Evolutionary conservation across 1,140 invertebrate genomes (phyloP).

Genomic region (Fopius arisanus): DNA sequence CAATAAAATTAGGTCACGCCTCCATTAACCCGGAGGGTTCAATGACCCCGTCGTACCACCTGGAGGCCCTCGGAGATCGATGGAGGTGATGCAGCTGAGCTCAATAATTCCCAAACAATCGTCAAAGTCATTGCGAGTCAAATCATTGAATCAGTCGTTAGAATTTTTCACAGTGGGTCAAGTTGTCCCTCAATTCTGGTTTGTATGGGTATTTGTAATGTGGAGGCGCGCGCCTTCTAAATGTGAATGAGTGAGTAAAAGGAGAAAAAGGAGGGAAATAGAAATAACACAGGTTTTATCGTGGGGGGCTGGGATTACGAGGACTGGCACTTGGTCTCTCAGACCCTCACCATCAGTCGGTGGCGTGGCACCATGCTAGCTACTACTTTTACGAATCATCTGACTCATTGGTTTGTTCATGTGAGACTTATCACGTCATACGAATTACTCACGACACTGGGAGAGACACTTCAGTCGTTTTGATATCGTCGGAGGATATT

Average conservation of each 20-base stretch:
- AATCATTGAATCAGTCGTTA: no score
- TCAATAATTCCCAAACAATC: neutral
- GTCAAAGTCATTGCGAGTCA: no score
- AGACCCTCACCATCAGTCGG: conserved; percentile 3
- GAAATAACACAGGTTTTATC: neutral
- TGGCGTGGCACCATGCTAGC: neutral
- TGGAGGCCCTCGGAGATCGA: neutral
- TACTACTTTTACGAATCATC: neutral
- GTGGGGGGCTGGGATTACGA: neutral
- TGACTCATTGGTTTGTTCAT: neutral
- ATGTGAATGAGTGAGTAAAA: neutral
- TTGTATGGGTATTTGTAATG: neutral
- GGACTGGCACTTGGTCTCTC: neutral
- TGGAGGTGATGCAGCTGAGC: neutral
- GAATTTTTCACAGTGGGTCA: no score
- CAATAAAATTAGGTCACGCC: neutral
- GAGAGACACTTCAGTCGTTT: neutral
- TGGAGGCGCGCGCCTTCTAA: neutral
- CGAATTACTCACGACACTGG: neutral
- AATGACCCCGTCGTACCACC: neutral
- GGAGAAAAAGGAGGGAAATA: neutral
- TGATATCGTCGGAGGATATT: neutral
- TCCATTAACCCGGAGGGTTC: neutral
- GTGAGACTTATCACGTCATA: neutral
- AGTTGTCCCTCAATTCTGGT: neutral